Evolutionary conservation across 2,113 vertebrate species (phyloP), one percentile per base, ranked within the genome.

Genomic region (Ailuropoda melanoleuca): DNA sequence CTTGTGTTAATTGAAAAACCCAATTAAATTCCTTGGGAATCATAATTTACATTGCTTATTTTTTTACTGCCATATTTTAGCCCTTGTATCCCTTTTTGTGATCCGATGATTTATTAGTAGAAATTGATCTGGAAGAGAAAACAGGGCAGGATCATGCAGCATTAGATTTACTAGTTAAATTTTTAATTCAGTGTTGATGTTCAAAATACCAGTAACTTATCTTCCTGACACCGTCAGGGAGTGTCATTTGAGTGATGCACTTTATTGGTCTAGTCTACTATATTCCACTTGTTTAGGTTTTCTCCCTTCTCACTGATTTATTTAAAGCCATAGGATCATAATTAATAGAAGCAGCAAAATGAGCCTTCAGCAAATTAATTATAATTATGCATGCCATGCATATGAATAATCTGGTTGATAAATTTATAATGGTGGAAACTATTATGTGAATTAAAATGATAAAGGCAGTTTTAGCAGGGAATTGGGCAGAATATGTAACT

Each of bases 321-420:
- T 98, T 98, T 66, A 97, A 97, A 97, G 62, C 26, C 0, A 5
- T 50, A 55, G 23, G 12, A 34, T 97, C 18, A 37, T 77, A 72
- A 95, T 90, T 97, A 98, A 98, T 19, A 97, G 70, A 96, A 93
- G 34, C 8, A 98, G 6, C 14, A 96, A 98, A 98, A 93, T 0
- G 66, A 97, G 15, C 31, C 83, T 66, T 98, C 68, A 90, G 60
- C 72, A 98, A 97, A 98, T 98, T 96, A 97, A 77, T 97, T 97
- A 72, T 94, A 98, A 95, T 83, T 90, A 95, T 95, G 55, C 34
- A 96, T 92, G 18, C 43, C 55, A 92, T 37, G 80, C 9, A 75
- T 84, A 72, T 97, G 37, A 97, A 97, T 96, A 98, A 97, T 90
- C 88, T 97, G 34, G 23, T 90, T 98, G 81, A 98, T 97, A 97